Evolutionary conservation across 2,888 invertebrate genomes (phyloP), one percentile per base, ranked within the genome.

Genomic region (Hesperia comma): DNA sequence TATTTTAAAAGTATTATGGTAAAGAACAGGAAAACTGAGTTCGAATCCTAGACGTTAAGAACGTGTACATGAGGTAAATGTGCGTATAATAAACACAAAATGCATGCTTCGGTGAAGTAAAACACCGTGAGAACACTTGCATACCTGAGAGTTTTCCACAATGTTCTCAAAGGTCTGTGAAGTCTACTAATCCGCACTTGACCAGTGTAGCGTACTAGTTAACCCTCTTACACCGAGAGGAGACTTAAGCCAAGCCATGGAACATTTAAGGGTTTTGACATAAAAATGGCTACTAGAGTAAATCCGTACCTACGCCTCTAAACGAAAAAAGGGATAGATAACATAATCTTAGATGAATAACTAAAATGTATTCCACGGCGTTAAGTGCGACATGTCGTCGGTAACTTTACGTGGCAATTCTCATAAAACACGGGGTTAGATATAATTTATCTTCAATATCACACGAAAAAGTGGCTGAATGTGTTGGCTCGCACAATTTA

Each of bases 401-500:
- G 55, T 63, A 55, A 55, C 55, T 55, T 37, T 55, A 55, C 17
- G 43, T 46, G 15, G 43, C 17, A 46, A 37, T 37, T 8, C 43
- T 63, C 55, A 63, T 55, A 46, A 63, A 55, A 63, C 54, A 55
- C 55, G 33, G 46, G n/a, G 19, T 55, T 43, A 43, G 62, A 46
- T 49, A 49, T 61, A 49, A 61, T 55, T 55, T 61, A 56, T 49
- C 33, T 57, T 43, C 43, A 69, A 70, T 70, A 68, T 72, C 63
- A 72, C 67, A 63, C 60, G 70, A 75, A 75, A 73, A 78, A 76
- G 74, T 69, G 67, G 68, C 69, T 71, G 77, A 80, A 79, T 73
- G 73, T 80, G 76, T 77, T 78, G 62, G 68, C 76, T 77, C 76
- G 77, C 72, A 77, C 75, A 81, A 80, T 85, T 85, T 83, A 84